Evolutionary conservation across 2,797 vertebrate species (phyloP).

Genomic region (Sebastes goodei): DNA sequence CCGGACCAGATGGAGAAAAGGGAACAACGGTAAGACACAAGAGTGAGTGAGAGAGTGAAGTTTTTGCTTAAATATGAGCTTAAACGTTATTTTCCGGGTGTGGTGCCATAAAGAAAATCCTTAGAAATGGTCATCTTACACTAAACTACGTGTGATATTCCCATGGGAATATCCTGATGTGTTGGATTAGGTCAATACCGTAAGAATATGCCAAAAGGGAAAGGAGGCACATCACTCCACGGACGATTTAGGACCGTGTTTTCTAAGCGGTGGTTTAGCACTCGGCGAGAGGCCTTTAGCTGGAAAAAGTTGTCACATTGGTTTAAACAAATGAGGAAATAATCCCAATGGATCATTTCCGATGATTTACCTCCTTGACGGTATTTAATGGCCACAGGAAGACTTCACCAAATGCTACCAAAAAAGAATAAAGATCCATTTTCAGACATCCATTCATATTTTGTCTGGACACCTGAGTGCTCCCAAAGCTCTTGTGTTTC

Average conservation of each 20-base stretch:
- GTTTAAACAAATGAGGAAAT: conserved; percentile 32
- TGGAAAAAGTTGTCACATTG: conserved; percentile 19
- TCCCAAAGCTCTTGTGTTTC: neutral
- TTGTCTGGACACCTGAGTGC: neutral
- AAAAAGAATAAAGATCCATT: neutral
- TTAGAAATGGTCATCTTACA: conserved; percentile 6
- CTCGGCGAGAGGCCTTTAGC: neutral
- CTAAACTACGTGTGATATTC: conserved; percentile 69
- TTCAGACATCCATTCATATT: neutral
- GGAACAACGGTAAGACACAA: conserved; percentile 89
- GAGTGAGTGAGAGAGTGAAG: neutral
- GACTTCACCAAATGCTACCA: neutral
- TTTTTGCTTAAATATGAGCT: neutral
- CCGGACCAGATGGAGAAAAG: conserved; percentile 94
- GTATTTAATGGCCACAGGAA: conserved; percentile 2
- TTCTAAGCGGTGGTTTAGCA: conserved; percentile 34
- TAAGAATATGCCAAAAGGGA: neutral
- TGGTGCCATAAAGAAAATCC: neutral
- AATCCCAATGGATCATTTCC: neutral
- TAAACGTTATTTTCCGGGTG: neutral
- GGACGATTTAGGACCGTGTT: neutral
- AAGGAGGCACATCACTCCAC: conserved; percentile 1
- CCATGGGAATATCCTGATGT: conserved; percentile 77
- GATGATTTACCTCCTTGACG: conserved; percentile 17
- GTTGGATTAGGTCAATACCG: conserved; percentile 21